phyloP scores from a whole-genome alignment of 2,888 invertebrate genomes.

The Dynastes hyllus region DNA sequence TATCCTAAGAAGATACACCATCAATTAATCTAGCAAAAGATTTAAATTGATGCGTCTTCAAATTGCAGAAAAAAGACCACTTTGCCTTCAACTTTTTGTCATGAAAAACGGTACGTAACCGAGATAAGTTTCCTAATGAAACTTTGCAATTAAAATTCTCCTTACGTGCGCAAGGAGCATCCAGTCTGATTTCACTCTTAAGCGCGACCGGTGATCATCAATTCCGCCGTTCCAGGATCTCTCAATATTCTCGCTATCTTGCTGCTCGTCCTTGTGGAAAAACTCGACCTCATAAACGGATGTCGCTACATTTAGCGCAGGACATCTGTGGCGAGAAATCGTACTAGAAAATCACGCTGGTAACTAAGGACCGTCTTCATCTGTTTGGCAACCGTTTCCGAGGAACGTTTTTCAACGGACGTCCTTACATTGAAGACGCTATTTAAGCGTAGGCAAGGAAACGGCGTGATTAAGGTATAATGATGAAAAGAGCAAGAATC shows the following conservation, averaged over 20 bases:
- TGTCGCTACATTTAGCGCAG: conserved; percentile 1
- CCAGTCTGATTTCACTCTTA: neutral
- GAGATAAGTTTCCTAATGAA: neutral
- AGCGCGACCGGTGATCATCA: conserved; percentile 1
- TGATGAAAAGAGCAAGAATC: conserved; percentile 2
- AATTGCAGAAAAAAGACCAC: neutral
- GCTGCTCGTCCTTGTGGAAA: conserved; percentile 21
- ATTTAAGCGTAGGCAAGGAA: conserved; percentile 11
- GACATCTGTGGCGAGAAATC: conserved; percentile 17
- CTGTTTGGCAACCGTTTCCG: conserved; percentile 3
- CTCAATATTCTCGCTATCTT: neutral
- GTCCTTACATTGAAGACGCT: neutral
- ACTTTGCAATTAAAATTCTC: conserved; percentile 10
- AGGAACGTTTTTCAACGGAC: conserved; percentile 9
- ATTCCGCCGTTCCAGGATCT: neutral
- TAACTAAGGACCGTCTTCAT: conserved; percentile 11
- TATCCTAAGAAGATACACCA: too few relatives aligned
- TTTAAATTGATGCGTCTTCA: neutral
- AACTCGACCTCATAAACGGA: conserved; percentile 6
- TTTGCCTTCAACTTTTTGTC: neutral
- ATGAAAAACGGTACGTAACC: neutral
- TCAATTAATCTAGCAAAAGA: neutral
- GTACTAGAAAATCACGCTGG: neutral
- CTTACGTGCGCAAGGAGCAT: neutral
- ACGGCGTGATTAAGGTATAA: neutral